Conservation (phyloP, 2,797 vertebrate genomes). For the Glyptemys insculpta region DNA sequence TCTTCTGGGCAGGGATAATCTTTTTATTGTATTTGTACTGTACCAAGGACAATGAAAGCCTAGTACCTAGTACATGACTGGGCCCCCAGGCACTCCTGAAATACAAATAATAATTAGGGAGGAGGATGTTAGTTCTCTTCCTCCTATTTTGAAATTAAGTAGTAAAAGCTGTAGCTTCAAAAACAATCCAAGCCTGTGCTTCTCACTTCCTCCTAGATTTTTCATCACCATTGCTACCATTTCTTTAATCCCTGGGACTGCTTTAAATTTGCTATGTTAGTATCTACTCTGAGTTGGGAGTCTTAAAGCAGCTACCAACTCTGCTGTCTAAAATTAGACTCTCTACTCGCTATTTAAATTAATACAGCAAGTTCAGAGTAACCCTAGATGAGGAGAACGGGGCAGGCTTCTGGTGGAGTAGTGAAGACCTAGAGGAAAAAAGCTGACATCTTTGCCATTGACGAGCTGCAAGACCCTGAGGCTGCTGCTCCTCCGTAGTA, state of each 20-base stretch:
- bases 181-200: neutral
- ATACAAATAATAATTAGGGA: neutral
- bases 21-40: neutral
- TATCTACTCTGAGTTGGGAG: neutral
- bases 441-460: neutral
- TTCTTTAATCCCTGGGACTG: neutral
- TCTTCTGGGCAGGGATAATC: neutral
- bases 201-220: neutral
- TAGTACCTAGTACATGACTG: neutral
- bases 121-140: neutral
- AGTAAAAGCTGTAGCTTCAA: neutral
- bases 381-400: neutral
- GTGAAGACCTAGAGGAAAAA: neutral
- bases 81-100: neutral
- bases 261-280: neutral
- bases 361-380: neutral
- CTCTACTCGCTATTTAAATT: neutral
- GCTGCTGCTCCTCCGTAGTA: neutral
- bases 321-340: neutral
- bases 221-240: neutral
- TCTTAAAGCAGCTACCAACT: neutral
- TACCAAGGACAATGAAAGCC: neutral
- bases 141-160: rapidly evolving
- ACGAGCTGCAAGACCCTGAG: neutral
- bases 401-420: too few relatives aligned